Conservation (phyloP, 2,888 invertebrate genomes). For the Mongoloraphidia duomilia region DNA sequence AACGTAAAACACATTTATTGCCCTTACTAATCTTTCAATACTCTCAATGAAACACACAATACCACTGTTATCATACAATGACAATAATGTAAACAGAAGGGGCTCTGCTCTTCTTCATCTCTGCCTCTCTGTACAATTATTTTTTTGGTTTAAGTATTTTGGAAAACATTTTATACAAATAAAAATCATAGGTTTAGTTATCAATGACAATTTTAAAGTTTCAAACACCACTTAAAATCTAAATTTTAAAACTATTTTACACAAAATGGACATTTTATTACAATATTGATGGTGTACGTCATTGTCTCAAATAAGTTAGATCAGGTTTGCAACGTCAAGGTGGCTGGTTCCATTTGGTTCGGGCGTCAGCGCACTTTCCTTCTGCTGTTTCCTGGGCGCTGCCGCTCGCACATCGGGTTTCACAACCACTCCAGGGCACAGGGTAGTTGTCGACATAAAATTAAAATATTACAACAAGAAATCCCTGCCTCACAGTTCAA, state of each 20-base stretch:
- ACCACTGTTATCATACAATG: conserved; percentile 19
- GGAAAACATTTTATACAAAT: conserved; percentile 19
- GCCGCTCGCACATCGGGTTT: too few species aligned
- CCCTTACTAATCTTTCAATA: conserved; percentile 15
- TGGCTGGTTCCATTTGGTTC: neutral
- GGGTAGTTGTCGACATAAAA: neutral
- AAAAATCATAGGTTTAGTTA: conserved; percentile 9
- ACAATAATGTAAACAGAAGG: conserved; percentile 11
- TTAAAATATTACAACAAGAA: neutral
- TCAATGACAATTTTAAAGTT: conserved; percentile 11
- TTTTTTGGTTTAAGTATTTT: conserved; percentile 11
- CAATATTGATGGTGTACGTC: conserved; percentile 32
- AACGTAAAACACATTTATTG: conserved; percentile 20
- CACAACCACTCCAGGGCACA: too few species aligned
- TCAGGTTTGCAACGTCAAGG: conserved; percentile 9
- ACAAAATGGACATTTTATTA: conserved; percentile 35
- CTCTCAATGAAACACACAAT: conserved; percentile 7
- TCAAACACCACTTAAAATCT: conserved; percentile 28
- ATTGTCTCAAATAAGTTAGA: conserved; percentile 20
- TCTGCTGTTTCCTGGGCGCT: too few species aligned
- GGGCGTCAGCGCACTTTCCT: too few species aligned
- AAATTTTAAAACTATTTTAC: conserved; percentile 34
- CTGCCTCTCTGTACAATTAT: neutral
- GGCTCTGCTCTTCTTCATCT: too few species aligned
- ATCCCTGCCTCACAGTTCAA: conserved; percentile 3